phyloP scores from a whole-genome alignment of 2,888 invertebrate genomes.

The Agrypnus murinus region DNA sequence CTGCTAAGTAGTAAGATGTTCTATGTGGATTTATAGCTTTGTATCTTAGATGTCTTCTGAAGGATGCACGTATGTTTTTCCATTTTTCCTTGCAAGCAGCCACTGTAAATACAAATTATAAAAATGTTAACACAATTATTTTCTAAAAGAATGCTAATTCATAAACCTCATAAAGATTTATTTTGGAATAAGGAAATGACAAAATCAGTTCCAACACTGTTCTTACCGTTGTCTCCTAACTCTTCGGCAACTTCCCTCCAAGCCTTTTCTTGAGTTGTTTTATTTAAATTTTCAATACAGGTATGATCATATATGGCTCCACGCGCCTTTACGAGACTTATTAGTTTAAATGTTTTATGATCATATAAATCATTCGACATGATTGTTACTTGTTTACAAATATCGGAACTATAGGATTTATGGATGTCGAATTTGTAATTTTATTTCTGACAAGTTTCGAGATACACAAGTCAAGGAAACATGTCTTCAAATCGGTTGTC shows the following conservation, averaged over 20 bases:
- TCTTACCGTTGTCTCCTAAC: constrained; percentile 27
- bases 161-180: constrained; percentile 15
- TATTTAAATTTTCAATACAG: constrained; percentile 21
- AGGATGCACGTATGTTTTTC: constrained; percentile 35
- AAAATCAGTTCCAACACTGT: too few relatives aligned
- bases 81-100: constrained; percentile 40
- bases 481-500: too few relatives aligned
- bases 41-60: constrained; percentile 19
- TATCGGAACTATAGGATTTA: too few relatives aligned
- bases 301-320: constrained; percentile 32
- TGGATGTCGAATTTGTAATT: too few relatives aligned
- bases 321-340: too few relatives aligned
- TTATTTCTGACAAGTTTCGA: too few relatives aligned
- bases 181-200: too few relatives aligned
- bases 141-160: too few relatives aligned
- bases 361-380: too few relatives aligned
- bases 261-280: constrained; percentile 8
- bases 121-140: constrained; percentile 4
- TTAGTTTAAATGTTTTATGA: too few relatives aligned
- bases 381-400: too few relatives aligned
- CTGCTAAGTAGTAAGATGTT: constrained; percentile 38
- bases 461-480: too few relatives aligned
- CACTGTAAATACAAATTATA: constrained; percentile 16
- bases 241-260: constrained; percentile 14
- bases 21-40: constrained; percentile 2